Conservation (phyloP, 2,888 invertebrate species). For the Elegia similella region DNA sequence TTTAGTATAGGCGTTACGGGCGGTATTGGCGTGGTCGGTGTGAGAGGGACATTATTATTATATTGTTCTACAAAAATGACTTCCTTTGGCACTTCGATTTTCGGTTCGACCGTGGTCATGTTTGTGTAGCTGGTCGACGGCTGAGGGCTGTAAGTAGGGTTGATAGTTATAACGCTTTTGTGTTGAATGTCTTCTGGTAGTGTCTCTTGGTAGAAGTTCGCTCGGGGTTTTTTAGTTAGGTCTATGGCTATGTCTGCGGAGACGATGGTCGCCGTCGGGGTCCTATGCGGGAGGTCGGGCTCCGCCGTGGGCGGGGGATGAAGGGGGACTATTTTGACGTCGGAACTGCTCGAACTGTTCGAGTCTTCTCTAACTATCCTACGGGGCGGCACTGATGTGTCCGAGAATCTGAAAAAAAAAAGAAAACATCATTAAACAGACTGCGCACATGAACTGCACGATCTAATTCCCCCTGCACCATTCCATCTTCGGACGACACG, state of each 20-base stretch:
- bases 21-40: constrained; percentile 35
- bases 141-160: constrained; percentile 68
- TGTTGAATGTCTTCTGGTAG: constrained; percentile 54
- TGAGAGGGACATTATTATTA: constrained; percentile 28
- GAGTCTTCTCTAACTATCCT: constrained; percentile 64
- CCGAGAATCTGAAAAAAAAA: constrained; percentile 52
- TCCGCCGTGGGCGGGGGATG: constrained; percentile 42
- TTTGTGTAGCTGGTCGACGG: constrained; percentile 64
- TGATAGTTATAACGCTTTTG: constrained; percentile 63
- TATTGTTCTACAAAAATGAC: constrained; percentile 34
- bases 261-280: constrained; percentile 40
- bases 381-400: constrained; percentile 49
- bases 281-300: constrained; percentile 39
- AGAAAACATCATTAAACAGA: background rate
- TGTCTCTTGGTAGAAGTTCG: constrained; percentile 75
- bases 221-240: constrained; percentile 54
- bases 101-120: constrained; percentile 43
- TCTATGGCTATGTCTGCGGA: constrained; percentile 56
- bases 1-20: constrained; percentile 64
- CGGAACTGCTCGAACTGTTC: constrained; percentile 47
- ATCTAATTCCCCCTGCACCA: too few relatives aligned
- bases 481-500: too few relatives aligned
- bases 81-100: constrained; percentile 46
- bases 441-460: background rate
- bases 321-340: constrained; percentile 35